A percentile compares a stretch with the other conserved stretches of the same genome.
phyloP scores from a whole-genome alignment of 2,888 invertebrate species.

The Dendrolimus pini region DNA sequence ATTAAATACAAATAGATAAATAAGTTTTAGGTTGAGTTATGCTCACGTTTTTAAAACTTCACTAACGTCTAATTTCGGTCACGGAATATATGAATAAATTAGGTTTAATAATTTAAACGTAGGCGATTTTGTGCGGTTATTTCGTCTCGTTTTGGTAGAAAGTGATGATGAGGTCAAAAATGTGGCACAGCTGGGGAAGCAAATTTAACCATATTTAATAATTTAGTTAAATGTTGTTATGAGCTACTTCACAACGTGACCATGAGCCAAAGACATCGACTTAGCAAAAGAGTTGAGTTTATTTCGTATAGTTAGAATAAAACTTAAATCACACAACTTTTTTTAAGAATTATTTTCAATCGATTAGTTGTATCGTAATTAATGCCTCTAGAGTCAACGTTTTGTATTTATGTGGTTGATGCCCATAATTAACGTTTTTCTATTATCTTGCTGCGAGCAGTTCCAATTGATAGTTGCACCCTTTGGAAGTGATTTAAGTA shows the following conservation, averaged over 20 bases:
- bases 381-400: too few species aligned
- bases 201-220: not conserved
- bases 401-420: too few species aligned
- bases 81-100: slow-evolving; percentile 23
- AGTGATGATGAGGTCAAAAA: slow-evolving; percentile 3
- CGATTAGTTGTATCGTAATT: not conserved
- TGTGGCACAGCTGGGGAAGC: slow-evolving; percentile 1
- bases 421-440: too few species aligned
- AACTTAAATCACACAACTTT: too few species aligned
- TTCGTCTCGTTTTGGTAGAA: slow-evolving; percentile 8
- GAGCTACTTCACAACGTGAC: not conserved
- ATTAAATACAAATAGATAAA: not conserved
- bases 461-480: too few species aligned
- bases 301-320: too few species aligned
- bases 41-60: not conserved
- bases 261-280: too few species aligned
- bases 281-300: too few species aligned
- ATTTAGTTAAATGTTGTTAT: not conserved
- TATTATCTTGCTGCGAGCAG: too few species aligned
- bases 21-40: not conserved
- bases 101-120: slow-evolving; percentile 9
- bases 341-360: not conserved
- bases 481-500: too few species aligned
- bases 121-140: slow-evolving; percentile 8
- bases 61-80: slow-evolving; percentile 12